Evolutionary conservation across 2,113 vertebrate species (phyloP).

Genomic region (Mastomys coucha): DNA sequence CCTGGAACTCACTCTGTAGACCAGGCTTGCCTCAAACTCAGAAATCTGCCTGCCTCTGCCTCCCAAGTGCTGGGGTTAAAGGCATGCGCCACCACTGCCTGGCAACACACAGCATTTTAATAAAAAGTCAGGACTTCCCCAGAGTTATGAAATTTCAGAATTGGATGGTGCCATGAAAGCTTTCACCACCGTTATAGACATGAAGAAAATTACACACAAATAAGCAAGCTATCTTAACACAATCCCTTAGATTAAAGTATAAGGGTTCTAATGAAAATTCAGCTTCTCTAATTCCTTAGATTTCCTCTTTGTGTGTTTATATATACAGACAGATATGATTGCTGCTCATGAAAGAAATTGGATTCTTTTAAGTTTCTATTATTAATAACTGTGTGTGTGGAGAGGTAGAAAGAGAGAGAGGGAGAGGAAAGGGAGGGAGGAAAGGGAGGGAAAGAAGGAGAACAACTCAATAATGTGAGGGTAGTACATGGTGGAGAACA

Average conservation of each 20-base stretch:
- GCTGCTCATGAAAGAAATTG: conserved; percentile 23
- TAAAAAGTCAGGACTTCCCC: not conserved
- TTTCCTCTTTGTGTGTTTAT: not conserved
- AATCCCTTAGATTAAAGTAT: not conserved
- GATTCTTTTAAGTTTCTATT: not conserved
- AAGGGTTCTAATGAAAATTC: not conserved
- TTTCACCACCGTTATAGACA: not conserved
- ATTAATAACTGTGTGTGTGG: not conserved
- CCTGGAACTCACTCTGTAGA: too few species aligned
- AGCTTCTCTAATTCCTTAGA: not conserved
- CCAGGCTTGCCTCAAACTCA: too few species aligned
- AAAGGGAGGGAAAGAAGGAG: not conserved
- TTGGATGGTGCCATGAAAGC: not conserved
- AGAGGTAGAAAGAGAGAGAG: not conserved
- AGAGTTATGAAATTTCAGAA: conserved; percentile 1
- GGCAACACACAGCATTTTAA: not conserved
- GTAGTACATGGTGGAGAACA: not conserved
- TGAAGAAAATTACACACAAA: not conserved
- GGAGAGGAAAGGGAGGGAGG: not conserved
- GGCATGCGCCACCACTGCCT: too few species aligned
- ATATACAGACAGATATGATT: not conserved
- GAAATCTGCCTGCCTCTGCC: too few species aligned
- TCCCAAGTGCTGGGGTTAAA: too few species aligned
- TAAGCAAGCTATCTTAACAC: not conserved
- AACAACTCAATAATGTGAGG: not conserved